Evolutionary conservation across 2,113 vertebrate species (phyloP).

Genomic region (Synchiropus splendidus): DNA sequence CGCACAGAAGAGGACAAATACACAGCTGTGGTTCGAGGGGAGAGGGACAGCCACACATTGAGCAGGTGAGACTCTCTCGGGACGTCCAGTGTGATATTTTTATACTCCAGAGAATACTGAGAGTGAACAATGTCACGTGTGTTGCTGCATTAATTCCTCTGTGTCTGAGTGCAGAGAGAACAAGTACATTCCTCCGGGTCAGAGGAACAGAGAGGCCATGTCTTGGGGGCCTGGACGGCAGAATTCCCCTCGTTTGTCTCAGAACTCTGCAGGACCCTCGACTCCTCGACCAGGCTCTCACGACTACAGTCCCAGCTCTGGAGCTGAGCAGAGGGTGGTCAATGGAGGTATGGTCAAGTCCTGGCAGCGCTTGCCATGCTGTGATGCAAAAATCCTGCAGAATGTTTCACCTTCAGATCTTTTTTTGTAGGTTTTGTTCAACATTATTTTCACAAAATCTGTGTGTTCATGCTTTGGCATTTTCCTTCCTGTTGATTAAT

Average conservation of each 20-base stretch:
- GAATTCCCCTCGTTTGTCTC: conserved; percentile 83
- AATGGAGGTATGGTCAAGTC: conserved; percentile 81
- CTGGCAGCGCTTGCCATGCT: not conserved
- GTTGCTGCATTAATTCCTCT: conserved; percentile 6
- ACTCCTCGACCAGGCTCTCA: conserved; percentile 80
- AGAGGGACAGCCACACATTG: conserved; percentile 77
- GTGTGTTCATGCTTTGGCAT: conserved; percentile 7
- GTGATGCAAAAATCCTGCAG: no score
- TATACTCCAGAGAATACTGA: no score
- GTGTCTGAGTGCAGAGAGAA: conserved; percentile 72
- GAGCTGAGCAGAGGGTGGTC: conserved; percentile 90
- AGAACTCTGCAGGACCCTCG: conserved; percentile 76
- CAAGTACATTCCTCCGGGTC: conserved; percentile 94
- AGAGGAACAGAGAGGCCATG: conserved; percentile 89
- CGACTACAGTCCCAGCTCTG: conserved; percentile 85
- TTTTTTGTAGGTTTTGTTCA: no score
- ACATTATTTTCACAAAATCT: no score
- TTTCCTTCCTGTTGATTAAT: conserved; percentile 20
- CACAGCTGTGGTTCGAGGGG: conserved; percentile 86
- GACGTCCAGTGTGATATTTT: no score
- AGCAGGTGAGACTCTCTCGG: conserved; percentile 88
- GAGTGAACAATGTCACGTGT: no score
- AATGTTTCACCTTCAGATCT: no score
- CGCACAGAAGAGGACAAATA: conserved; percentile 95
- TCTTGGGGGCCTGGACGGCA: conserved; percentile 90